Evolutionary conservation across 2,888 invertebrate species (phyloP), one percentile per base, ranked within the genome.

Genomic region (Mylabris sibirica): DNA sequence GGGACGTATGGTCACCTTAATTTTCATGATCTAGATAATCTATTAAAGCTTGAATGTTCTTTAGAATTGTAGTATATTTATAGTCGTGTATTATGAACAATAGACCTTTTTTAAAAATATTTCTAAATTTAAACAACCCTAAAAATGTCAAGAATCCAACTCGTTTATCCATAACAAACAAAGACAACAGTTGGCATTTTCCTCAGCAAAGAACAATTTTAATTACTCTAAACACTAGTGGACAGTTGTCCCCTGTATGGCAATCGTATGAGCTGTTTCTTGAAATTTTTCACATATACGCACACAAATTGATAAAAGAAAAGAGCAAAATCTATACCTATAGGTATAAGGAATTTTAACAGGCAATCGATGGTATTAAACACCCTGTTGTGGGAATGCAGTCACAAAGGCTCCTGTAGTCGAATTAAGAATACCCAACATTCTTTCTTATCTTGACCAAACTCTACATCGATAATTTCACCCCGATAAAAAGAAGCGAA

Each of bases 161-260:
- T 53, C 24, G 53, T 24, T 53, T 53, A 22, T 53, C 53, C 24
- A 24, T 53, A 53, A 53, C 53, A 24, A 53, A 22, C 22, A 24
- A 17, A 24, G 4, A 35, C 60, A 65, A 44, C 38, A 53, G 49
- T 12, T 38, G 59, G 59, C 22, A 57, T 57, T 64, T 57, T 49
- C 64, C 59, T 41, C 30, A 44, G 61, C 60, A 60, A 60, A 11
- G 66, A 69, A 69, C 69, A 67, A 69, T 69, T 69, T 69, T 69
- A 69, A 69, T 69, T 69, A 67, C 64, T 64, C 17, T 22, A 38
- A 62, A 63, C 49, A 59, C 17, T 53, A 59, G 30, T 20, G 64
- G 49, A 49, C 17, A 57, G 60, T 44, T 63, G 53, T 53, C 20
- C n/a, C 11, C 24, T 22, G 20, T 49, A 53, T 22, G 53, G 53